phyloP scores from a whole-genome alignment of 1,140 invertebrate species.

The Druon quercuslanigerum region DNA sequence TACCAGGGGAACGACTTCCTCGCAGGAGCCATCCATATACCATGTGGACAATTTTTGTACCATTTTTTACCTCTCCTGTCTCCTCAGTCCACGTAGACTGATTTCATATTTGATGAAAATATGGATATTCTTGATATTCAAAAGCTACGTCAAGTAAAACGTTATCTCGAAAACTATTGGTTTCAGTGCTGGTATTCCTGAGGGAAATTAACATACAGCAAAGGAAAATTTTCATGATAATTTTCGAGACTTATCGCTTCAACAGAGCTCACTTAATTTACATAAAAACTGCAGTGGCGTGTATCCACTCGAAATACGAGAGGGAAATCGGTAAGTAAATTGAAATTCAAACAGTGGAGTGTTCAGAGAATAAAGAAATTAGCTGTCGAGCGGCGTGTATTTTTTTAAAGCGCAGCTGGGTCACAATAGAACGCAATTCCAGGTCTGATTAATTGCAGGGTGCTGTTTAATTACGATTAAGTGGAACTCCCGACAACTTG shows the following conservation, averaged over 20 bases:
- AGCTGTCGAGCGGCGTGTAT: conserved; percentile 13
- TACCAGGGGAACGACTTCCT: too few species aligned
- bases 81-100: neutral
- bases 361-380: conserved; percentile 21
- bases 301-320: neutral
- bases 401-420: conserved; percentile 16
- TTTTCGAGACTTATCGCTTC: conserved; percentile 14
- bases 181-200: neutral
- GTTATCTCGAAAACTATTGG: neutral
- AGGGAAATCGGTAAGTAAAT: conserved; percentile 15
- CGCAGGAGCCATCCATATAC: too few species aligned
- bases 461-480: conserved; percentile 59
- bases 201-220: conserved; percentile 4
- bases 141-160: neutral
- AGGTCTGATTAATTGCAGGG: conserved; percentile 52
- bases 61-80: too few species aligned
- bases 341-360: conserved; percentile 22
- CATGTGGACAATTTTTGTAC: too few species aligned
- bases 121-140: too few species aligned
- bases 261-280: neutral
- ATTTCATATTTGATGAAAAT: neutral
- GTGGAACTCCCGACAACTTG: conserved; percentile 40
- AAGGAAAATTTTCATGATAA: conserved; percentile 1
- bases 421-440: conserved; percentile 33
- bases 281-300: neutral